phyloP scores from a whole-genome alignment of 1,140 invertebrate genomes.

The Ridgeia piscesae region DNA sequence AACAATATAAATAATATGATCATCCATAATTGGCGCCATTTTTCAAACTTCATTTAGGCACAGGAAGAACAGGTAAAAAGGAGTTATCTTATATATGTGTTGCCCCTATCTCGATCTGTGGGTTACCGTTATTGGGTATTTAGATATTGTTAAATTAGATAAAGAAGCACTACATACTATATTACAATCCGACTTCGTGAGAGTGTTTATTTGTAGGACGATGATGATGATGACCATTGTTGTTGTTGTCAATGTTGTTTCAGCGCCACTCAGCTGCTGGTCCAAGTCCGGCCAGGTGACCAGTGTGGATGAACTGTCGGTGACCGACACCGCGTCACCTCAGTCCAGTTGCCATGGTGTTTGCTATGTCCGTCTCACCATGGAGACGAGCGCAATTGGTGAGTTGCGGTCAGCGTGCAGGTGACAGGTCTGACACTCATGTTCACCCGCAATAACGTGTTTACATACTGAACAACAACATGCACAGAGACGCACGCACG shows the following conservation, averaged over 20 bases:
- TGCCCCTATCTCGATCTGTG: too few species aligned
- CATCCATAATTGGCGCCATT: too few species aligned
- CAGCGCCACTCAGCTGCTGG: constrained; percentile 25
- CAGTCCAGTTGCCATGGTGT: constrained; percentile 18
- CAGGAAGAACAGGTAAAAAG: too few species aligned
- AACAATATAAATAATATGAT: too few species aligned
- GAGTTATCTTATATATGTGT: too few species aligned
- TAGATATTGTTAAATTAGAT: not conserved
- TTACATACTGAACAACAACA: too few species aligned
- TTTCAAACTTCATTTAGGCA: too few species aligned
- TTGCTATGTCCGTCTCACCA: constrained; percentile 19
- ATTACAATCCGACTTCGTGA: not conserved
- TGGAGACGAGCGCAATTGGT: not conserved
- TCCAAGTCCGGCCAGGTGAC: not conserved
- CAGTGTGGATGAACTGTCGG: not conserved
- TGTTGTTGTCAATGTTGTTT: not conserved
- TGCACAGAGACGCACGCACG: too few species aligned
- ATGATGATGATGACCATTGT: not conserved
- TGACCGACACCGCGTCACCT: constrained; percentile 6
- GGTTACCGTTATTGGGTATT: too few species aligned
- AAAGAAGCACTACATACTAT: not conserved
- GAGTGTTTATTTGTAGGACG: not conserved
- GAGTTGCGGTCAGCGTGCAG: too few species aligned
- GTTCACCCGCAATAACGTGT: not conserved
- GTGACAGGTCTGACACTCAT: not conserved